Evolutionary conservation across 2,797 vertebrate species (phyloP).

Genomic region (Perodicticus potto): DNA sequence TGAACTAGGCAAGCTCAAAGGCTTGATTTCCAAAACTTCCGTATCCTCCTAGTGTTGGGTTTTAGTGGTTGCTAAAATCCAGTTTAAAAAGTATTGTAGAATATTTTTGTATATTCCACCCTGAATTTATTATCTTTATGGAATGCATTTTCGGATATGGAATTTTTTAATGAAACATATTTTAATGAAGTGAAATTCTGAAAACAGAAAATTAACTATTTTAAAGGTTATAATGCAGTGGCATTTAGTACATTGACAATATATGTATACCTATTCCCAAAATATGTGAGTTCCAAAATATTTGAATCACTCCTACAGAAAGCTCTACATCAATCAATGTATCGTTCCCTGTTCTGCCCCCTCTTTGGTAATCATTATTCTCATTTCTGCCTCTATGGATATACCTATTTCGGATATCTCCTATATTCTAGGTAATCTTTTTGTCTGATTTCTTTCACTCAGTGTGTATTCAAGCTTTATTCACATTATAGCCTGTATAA

Average conservation of each 20-base stretch:
- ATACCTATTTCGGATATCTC: neutral
- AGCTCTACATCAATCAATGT: neutral
- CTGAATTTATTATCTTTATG: slow-evolving; percentile 25
- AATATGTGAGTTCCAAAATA: neutral
- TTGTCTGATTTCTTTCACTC: neutral
- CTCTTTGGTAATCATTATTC: neutral
- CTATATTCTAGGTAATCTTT: neutral
- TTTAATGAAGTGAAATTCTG: neutral
- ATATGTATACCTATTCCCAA: neutral
- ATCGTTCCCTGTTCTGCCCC: neutral
- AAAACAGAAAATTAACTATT: neutral
- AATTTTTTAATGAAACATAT: neutral
- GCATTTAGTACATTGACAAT: neutral
- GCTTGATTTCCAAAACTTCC: neutral
- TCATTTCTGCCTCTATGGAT: neutral
- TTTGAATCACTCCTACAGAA: neutral
- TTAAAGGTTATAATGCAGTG: neutral
- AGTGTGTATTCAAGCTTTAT: neutral
- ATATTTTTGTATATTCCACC: neutral
- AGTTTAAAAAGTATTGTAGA: neutral
- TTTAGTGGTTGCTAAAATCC: neutral
- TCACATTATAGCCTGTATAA: neutral
- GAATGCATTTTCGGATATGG: neutral
- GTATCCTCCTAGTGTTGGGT: neutral
- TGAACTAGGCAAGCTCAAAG: neutral